A percentile compares a stretch with the other conserved stretches of the same genome.
phyloP scores from a whole-genome alignment of 2,797 vertebrate genomes.

The Siniperca undulata region DNA sequence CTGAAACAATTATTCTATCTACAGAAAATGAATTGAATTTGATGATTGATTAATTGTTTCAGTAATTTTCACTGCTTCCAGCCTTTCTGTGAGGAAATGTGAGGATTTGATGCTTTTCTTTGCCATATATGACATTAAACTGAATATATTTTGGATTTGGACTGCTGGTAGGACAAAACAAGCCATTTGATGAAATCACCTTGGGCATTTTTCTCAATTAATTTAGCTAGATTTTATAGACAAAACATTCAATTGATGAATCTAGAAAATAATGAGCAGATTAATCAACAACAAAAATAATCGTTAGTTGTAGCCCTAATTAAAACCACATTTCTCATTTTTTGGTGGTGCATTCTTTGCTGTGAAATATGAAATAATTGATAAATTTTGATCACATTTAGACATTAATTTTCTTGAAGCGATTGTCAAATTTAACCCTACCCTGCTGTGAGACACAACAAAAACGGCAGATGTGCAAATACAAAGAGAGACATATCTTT shows the following conservation, averaged over 20 bases:
- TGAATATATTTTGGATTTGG: background rate
- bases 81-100: background rate
- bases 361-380: background rate
- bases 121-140: background rate
- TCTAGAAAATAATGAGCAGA: background rate
- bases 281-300: background rate
- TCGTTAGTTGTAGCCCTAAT: background rate
- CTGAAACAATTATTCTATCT: background rate
- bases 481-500: background rate
- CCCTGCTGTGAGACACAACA: background rate
- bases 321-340: conserved; percentile 4
- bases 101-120: background rate
- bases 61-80: background rate
- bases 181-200: background rate
- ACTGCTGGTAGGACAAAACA: background rate
- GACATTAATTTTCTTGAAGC: background rate
- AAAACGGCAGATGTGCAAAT: background rate
- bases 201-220: background rate
- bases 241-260: conserved; percentile 1
- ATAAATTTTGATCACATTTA: background rate
- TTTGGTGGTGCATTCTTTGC: background rate
- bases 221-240: background rate
- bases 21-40: background rate
- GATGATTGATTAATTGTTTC: background rate
- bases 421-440: background rate